Percentiles rank a stretch among this genome's conserved stretches.
Evolutionary conservation across 2,888 invertebrate species (phyloP).

Genomic region (Physocephala rufipes): DNA sequence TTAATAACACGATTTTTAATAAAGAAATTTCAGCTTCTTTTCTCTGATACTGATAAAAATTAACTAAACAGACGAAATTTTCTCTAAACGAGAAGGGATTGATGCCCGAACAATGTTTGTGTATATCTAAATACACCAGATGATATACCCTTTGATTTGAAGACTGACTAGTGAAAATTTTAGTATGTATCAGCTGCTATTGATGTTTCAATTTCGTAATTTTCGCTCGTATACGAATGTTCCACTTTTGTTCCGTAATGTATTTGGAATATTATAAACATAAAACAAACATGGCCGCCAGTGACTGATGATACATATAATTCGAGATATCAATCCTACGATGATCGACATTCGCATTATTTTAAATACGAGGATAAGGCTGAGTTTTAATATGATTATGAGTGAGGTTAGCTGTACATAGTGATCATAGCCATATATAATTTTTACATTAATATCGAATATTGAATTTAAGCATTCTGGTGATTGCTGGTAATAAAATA

Average conservation of each 20-base stretch:
- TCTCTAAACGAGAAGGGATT: conserved; percentile 22
- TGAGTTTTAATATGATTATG: too few species aligned
- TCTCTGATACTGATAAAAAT: conserved; percentile 46
- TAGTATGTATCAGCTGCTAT: conserved; percentile 22
- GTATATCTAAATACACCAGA: neutral
- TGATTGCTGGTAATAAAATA: too few species aligned
- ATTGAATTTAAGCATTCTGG: too few species aligned
- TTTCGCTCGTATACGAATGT: conserved; percentile 27
- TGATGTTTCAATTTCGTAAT: neutral
- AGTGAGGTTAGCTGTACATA: too few species aligned
- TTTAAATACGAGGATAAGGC: neutral
- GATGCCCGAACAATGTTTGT: conserved; percentile 14
- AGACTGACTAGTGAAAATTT: conserved; percentile 19
- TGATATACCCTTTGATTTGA: neutral
- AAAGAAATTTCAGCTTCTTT: conserved; percentile 38
- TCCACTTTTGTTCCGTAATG: conserved; percentile 34
- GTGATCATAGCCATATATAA: too few species aligned
- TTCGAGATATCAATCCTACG: neutral
- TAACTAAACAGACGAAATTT: conserved; percentile 44
- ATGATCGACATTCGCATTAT: neutral
- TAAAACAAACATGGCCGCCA: conserved; percentile 47
- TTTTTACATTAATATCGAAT: too few species aligned
- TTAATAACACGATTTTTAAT: conserved; percentile 22
- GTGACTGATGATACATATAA: neutral
- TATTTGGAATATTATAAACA: conserved; percentile 35